Percentiles rank a stretch among this genome's conserved stretches.
Evolutionary conservation across 2,797 vertebrate species (phyloP).

Genomic region (Pyrocephalus nanus): DNA sequence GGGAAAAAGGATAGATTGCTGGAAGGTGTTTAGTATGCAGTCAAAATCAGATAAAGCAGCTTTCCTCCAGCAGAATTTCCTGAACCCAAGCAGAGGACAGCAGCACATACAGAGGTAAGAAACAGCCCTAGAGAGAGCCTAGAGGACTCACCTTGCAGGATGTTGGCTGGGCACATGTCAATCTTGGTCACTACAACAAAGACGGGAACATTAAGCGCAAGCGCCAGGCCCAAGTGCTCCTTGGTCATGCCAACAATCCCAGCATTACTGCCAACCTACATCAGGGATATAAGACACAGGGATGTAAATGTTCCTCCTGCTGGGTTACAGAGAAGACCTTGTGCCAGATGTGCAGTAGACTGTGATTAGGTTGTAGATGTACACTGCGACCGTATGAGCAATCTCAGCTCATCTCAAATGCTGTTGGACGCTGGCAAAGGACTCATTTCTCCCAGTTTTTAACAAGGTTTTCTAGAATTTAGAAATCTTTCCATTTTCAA

Average conservation of each 20-base stretch:
- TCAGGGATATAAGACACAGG: conserved; percentile 8
- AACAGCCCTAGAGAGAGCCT: neutral
- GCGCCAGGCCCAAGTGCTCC: conserved; percentile 93
- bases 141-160: conserved; percentile 88
- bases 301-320: neutral
- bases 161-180: conserved; percentile 98
- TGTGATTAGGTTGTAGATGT: neutral
- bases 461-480: neutral
- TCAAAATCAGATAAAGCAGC: neutral
- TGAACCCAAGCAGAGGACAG: neutral
- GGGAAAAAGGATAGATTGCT: neutral
- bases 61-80: neutral
- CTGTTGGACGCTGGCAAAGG: neutral
- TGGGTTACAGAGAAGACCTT: neutral
- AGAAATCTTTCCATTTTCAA: neutral
- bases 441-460: neutral
- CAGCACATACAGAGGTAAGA: neutral
- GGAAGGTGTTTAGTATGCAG: neutral
- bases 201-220: conserved; percentile 95
- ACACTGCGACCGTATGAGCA: neutral
- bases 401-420: neutral
- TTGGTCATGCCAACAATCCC: conserved; percentile 99
- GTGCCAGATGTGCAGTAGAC: neutral
- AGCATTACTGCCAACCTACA: conserved; percentile 95
- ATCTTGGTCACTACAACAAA: conserved; percentile 99